phyloP scores from a whole-genome alignment of 1,140 invertebrate genomes.

The Zaprionus davidi region DNA sequence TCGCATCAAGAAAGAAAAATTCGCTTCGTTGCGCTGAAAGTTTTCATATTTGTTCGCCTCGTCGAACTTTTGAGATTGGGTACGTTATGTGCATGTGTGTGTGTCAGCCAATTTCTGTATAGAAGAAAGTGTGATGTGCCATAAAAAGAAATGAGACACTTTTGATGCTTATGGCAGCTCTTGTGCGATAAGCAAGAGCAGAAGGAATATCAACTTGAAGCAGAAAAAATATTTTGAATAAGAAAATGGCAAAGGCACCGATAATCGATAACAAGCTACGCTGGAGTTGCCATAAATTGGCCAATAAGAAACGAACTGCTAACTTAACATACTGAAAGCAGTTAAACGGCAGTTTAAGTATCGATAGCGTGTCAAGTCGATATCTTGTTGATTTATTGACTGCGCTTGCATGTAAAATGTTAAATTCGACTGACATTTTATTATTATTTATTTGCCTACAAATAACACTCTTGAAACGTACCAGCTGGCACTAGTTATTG shows the following conservation, averaged over 20 bases:
- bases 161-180: slow-evolving; percentile 47
- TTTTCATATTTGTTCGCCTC: slow-evolving; percentile 72
- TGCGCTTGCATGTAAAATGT: too few species aligned
- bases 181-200: slow-evolving; percentile 34
- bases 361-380: background rate
- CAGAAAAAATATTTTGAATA: slow-evolving; percentile 24
- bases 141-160: slow-evolving; percentile 73
- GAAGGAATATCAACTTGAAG: slow-evolving; percentile 50
- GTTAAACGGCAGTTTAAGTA: background rate
- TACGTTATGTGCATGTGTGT: slow-evolving; percentile 20
- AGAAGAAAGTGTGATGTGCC: slow-evolving; percentile 46
- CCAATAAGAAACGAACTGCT: background rate
- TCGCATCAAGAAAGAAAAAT: slow-evolving; percentile 57
- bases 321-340: slow-evolving; percentile 6
- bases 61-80: slow-evolving; percentile 61
- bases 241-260: slow-evolving; percentile 20
- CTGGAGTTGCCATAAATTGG: background rate
- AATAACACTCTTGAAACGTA: background rate
- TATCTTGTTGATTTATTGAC: too few species aligned
- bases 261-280: slow-evolving; percentile 18
- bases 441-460: too few species aligned
- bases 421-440: too few species aligned
- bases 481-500: background rate
- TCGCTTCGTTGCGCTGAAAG: slow-evolving; percentile 62
- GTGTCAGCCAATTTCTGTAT: slow-evolving; percentile 64